A percentile compares a stretch with the other conserved stretches of the same genome.
phyloP scores from a whole-genome alignment of 2,113 vertebrate genomes.

The Takifugu flavidus region DNA sequence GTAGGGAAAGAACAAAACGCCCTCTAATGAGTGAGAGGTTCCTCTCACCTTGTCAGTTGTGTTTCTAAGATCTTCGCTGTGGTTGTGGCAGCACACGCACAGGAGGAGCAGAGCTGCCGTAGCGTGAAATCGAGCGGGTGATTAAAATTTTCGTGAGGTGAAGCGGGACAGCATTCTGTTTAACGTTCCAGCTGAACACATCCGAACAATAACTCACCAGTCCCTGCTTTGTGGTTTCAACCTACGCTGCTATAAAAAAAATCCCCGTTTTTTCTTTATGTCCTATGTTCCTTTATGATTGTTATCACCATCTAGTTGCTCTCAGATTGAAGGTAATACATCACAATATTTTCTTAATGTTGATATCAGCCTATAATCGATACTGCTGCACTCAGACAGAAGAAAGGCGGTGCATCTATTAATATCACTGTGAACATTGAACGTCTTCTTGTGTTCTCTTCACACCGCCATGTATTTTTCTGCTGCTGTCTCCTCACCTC shows the following conservation, averaged over 20 bases:
- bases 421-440: no score
- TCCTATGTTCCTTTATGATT: neutral
- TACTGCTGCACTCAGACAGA: no score
- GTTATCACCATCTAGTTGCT: no score
- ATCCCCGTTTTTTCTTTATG: neutral
- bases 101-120: slow-evolving; percentile 42
- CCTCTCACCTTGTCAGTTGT: slow-evolving; percentile 6
- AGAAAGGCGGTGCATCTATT: no score
- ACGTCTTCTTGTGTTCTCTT: neutral
- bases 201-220: slow-evolving; percentile 41
- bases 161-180: slow-evolving; percentile 44
- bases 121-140: slow-evolving; percentile 68
- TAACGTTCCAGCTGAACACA: slow-evolving; percentile 53
- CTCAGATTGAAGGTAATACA: no score
- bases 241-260: neutral
- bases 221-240: slow-evolving; percentile 15
- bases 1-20: slow-evolving; percentile 12
- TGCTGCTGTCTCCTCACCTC: neutral
- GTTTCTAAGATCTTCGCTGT: neutral
- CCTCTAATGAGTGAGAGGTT: slow-evolving; percentile 15
- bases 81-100: slow-evolving; percentile 10
- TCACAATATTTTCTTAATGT: no score
- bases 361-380: no score
- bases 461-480: neutral
- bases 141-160: slow-evolving; percentile 56